Conservation (phyloP, 2,113 vertebrate genomes). For the Vombatus ursinus region DNA sequence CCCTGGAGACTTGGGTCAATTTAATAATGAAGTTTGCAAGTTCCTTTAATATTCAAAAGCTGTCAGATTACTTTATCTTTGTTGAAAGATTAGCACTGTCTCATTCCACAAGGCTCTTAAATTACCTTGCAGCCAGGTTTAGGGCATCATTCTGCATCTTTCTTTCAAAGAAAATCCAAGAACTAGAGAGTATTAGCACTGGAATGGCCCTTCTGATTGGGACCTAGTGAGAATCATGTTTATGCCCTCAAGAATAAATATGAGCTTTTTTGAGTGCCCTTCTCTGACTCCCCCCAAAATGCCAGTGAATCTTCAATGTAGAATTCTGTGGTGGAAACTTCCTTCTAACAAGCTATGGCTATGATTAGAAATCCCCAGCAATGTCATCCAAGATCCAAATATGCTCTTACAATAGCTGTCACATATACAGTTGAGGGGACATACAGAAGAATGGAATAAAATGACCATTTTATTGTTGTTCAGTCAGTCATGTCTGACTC, state of each 20-base stretch:
- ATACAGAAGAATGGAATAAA: background rate
- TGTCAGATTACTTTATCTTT: background rate
- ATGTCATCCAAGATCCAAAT: background rate
- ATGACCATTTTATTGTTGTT: background rate
- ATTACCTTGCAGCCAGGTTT: background rate
- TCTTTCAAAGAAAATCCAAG: background rate
- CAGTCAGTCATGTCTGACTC: background rate
- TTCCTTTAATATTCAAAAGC: background rate
- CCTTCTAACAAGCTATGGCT: background rate
- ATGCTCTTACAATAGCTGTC: background rate
- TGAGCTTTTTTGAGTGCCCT: background rate
- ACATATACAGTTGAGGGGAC: background rate
- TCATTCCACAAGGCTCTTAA: background rate
- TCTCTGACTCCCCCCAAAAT: background rate
- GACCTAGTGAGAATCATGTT: background rate
- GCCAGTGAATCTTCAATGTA: background rate
- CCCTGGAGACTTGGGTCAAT: background rate
- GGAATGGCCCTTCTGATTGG: background rate
- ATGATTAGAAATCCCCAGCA: background rate
- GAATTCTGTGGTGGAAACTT: background rate
- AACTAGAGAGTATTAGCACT: background rate
- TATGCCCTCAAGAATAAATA: background rate
- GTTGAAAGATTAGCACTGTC: background rate
- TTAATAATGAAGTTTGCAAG: background rate
- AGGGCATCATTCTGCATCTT: background rate